These are phyloP conservation scores for Ceratina japonica DNA, from an alignment of 1,140 invertebrate species.

Conservation along the genomic window DNA sequence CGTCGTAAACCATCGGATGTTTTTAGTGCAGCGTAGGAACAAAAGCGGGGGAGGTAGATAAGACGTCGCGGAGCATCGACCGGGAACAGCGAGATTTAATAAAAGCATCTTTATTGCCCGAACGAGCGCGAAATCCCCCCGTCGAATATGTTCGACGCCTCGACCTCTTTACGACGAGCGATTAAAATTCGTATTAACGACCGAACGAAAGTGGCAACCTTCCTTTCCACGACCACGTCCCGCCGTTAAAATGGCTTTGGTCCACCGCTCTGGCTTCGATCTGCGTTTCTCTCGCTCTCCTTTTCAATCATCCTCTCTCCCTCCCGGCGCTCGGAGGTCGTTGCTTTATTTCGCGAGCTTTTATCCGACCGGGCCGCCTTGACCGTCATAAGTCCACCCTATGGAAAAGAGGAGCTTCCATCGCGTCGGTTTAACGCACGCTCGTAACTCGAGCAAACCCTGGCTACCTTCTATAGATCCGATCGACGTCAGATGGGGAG, in stretches of 20 bases:
- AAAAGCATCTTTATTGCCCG: slow-evolving; percentile 63
- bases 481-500: slow-evolving; percentile 7
- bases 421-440: slow-evolving; percentile 32
- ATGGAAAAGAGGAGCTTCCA: not conserved
- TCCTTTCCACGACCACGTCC: not conserved
- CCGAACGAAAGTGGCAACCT: slow-evolving; percentile 15
- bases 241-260: slow-evolving; percentile 4
- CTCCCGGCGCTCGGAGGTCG: not conserved
- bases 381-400: slow-evolving; percentile 28
- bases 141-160: slow-evolving; percentile 18
- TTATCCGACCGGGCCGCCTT: slow-evolving; percentile 24
- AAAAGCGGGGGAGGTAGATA: slow-evolving; percentile 33
- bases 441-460: slow-evolving; percentile 40
- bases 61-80: slow-evolving; percentile 14
- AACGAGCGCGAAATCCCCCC: slow-evolving; percentile 33
- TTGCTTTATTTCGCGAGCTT: slow-evolving; percentile 53
- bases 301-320: not conserved
- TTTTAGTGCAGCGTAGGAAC: slow-evolving; percentile 22
- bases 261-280: not conserved
- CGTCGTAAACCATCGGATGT: slow-evolving; percentile 49
- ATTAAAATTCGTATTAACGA: slow-evolving; percentile 71
- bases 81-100: slow-evolving; percentile 56
- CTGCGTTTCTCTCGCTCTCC: not conserved
- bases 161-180: slow-evolving; percentile 65
- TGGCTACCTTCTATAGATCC: slow-evolving; percentile 18